Conservation (phyloP, 1,140 invertebrate species). For the Papilio helenus region DNA sequence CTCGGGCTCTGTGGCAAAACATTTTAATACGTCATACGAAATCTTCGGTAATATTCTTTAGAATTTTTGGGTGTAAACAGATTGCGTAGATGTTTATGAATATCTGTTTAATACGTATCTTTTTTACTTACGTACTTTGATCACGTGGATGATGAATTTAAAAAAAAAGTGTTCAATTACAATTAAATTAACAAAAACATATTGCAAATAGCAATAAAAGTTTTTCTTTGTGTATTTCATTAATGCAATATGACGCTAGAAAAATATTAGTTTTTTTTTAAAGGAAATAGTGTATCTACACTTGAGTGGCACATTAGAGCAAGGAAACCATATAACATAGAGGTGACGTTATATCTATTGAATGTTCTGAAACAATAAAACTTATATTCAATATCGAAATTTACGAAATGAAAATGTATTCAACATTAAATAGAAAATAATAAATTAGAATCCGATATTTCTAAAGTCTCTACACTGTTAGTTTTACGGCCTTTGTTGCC, state of each 20-base stretch:
- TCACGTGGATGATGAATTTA: no score
- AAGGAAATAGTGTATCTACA: no score
- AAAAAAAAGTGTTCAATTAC: no score
- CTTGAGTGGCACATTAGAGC: background rate
- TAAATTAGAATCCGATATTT: background rate
- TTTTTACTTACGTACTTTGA: no score
- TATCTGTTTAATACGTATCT: no score
- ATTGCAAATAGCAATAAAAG: no score
- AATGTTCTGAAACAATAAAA: background rate
- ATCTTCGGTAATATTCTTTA: background rate
- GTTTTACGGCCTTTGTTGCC: constrained; percentile 27
- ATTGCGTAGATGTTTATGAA: no score
- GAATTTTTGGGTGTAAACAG: background rate
- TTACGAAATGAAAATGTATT: background rate
- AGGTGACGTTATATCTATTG: background rate
- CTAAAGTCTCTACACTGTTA: background rate
- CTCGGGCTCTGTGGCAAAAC: constrained; percentile 38
- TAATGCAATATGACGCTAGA: no score
- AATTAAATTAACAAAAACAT: no score
- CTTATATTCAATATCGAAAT: background rate
- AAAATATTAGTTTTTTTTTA: no score
- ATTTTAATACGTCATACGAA: constrained; percentile 4
- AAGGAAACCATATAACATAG: background rate
- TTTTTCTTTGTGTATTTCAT: no score
- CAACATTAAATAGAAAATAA: background rate